Percentiles rank a stretch among this genome's conserved stretches.
Conservation (phyloP, 2,888 invertebrate genomes). For the Drosophila quinaria region DNA sequence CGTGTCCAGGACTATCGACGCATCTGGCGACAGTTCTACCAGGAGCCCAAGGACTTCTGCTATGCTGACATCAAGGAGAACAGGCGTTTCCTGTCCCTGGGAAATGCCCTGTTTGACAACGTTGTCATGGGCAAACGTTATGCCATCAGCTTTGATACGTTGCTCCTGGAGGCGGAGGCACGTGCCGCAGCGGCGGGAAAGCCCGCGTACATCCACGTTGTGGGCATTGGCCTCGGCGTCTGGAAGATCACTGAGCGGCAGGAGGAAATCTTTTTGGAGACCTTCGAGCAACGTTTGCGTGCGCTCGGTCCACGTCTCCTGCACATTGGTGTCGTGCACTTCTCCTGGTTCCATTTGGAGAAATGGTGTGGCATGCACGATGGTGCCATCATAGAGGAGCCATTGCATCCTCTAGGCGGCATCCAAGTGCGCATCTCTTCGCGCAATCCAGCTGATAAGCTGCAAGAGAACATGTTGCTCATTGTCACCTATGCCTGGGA, state of each 20-base stretch:
- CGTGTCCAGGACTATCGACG: conserved; percentile 68
- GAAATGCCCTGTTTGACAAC: conserved; percentile 76
- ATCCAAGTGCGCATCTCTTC: conserved; percentile 86
- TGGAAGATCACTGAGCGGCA: conserved; percentile 89
- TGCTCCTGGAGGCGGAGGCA: conserved; percentile 88
- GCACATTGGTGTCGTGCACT: conserved; percentile 63
- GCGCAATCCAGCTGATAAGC: conserved; percentile 87
- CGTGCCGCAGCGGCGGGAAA: conserved; percentile 87
- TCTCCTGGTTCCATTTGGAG: conserved; percentile 57
- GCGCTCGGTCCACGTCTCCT: conserved; percentile 67
- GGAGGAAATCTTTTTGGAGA: conserved; percentile 88
- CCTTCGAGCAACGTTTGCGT: conserved; percentile 88
- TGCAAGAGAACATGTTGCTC: conserved; percentile 84
- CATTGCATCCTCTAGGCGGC: conserved; percentile 84
- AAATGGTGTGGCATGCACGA: conserved; percentile 86
- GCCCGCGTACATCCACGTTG: conserved; percentile 88
- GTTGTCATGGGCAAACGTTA: conserved; percentile 85
- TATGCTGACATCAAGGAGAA: conserved; percentile 51
- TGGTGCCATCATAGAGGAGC: conserved; percentile 80
- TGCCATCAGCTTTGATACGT: conserved; percentile 87
- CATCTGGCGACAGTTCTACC: conserved; percentile 79
- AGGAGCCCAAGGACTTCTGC: conserved; percentile 69
- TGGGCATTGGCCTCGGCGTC: conserved; percentile 90
- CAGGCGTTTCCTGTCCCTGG: conserved; percentile 27
- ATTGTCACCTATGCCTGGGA: conserved; percentile 91